These are phyloP conservation scores for Agrilus planipennis DNA, from an alignment of 1,140 invertebrate genomes.

Conservation along the genomic window DNA sequence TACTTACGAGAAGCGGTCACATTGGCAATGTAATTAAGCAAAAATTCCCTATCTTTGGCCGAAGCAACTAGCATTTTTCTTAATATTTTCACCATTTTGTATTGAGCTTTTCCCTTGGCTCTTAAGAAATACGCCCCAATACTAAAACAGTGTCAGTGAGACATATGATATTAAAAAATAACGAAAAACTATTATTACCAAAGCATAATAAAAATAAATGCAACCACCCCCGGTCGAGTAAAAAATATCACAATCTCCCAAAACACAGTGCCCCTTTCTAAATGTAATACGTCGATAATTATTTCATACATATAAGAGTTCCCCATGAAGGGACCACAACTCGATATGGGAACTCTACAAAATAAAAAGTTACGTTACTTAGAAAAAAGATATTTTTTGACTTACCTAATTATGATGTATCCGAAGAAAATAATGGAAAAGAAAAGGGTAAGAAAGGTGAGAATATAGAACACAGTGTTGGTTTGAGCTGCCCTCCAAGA, in stretches of 20 bases:
- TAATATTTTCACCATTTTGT: slow-evolving; percentile 49
- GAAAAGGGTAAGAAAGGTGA: slow-evolving; percentile 52
- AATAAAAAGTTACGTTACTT: not conserved
- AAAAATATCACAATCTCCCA: slow-evolving; percentile 35
- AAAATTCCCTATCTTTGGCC: slow-evolving; percentile 63
- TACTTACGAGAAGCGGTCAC: slow-evolving; percentile 32
- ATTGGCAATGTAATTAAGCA: slow-evolving; percentile 44
- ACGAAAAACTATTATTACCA: slow-evolving; percentile 33
- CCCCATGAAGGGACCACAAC: slow-evolving; percentile 46
- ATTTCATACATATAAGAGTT: slow-evolving; percentile 38
- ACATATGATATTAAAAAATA: not conserved
- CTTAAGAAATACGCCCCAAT: slow-evolving; percentile 56
- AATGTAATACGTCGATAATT: slow-evolving; percentile 36
- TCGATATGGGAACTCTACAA: slow-evolving; percentile 35
- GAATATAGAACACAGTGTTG: slow-evolving; percentile 54
- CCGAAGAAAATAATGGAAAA: slow-evolving; percentile 42
- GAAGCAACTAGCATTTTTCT: slow-evolving; percentile 56
- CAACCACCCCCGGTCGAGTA: slow-evolving; percentile 41
- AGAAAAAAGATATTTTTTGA: slow-evolving; percentile 7
- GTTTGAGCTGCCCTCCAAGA: slow-evolving; percentile 60
- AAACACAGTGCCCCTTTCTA: slow-evolving; percentile 31
- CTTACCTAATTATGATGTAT: slow-evolving; percentile 45
- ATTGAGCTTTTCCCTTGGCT: slow-evolving; percentile 48
- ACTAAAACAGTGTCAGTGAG: slow-evolving; percentile 31
- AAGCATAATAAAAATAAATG: slow-evolving; percentile 40